Conservation (phyloP, 2,113 vertebrate genomes). For the Collichthys lucidus region DNA sequence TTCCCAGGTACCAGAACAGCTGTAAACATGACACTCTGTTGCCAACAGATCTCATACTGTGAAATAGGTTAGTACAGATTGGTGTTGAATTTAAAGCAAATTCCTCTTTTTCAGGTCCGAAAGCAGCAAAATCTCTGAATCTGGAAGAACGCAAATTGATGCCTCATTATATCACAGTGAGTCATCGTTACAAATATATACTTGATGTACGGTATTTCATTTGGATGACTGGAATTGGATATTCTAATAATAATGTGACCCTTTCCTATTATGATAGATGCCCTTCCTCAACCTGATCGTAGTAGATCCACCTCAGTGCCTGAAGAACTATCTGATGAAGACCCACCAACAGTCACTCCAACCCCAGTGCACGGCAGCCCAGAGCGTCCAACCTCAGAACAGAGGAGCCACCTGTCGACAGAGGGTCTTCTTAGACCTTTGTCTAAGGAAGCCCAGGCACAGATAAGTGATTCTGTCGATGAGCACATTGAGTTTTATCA, state of each 20-base stretch:
- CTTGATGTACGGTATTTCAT: neutral
- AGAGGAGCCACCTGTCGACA: conserved; percentile 67
- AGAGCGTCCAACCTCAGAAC: conserved; percentile 74
- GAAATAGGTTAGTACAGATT: neutral
- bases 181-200: conserved; percentile 11
- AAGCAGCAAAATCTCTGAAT: conserved; percentile 82
- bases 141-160: conserved; percentile 80
- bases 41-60: neutral
- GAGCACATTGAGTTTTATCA: conserved; percentile 67
- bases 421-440: conserved; percentile 62
- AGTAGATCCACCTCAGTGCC: conserved; percentile 76
- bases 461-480: conserved; percentile 56
- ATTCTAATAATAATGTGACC: neutral
- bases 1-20: conserved; percentile 84
- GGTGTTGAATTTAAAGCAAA: conserved; percentile 6
- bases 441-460: conserved; percentile 47
- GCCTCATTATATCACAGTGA: conserved; percentile 85
- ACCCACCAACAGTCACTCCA: conserved; percentile 77
- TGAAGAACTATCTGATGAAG: conserved; percentile 77
- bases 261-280: conserved; percentile 53
- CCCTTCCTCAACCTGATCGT: conserved; percentile 32
- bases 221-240: neutral
- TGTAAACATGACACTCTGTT: neutral
- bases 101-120: conserved; percentile 82
- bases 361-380: conserved; percentile 66